Evolutionary conservation across 1,140 invertebrate species (phyloP).

Genomic region (Ceratosolen solmsi): DNA sequence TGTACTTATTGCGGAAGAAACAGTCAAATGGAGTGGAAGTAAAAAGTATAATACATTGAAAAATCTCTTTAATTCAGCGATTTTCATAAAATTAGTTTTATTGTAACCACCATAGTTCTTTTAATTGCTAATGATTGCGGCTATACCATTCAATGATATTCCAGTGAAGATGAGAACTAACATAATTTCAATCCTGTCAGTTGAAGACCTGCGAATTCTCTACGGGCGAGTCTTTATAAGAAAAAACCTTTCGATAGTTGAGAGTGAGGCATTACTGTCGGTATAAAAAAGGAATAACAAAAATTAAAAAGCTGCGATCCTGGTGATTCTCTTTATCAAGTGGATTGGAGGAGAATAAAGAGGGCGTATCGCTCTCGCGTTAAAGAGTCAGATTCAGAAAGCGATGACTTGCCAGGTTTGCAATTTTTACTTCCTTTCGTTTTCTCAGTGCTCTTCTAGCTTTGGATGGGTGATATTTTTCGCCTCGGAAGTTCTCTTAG

Average conservation of each 20-base stretch:
- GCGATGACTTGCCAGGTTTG: conserved; percentile 17
- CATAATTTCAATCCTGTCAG: background rate
- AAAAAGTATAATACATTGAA: background rate
- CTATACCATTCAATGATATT: background rate
- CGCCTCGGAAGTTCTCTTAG: background rate
- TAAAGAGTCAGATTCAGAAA: background rate
- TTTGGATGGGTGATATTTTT: background rate
- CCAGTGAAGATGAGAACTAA: background rate
- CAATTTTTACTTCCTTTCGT: conserved; percentile 25
- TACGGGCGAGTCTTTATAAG: background rate
- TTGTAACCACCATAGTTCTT: background rate
- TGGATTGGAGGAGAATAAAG: no score
- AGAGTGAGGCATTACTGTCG: background rate
- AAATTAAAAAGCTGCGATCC: conserved; percentile 5
- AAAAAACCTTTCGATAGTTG: background rate
- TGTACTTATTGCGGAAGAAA: no score
- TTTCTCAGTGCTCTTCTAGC: background rate
- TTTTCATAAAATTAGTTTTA: background rate
- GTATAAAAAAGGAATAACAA: background rate
- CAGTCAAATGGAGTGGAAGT: background rate
- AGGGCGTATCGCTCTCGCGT: background rate
- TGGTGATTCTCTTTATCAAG: conserved; percentile 28
- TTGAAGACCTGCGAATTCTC: background rate
- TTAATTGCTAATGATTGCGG: conserved; percentile 18
- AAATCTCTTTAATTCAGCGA: background rate